phyloP scores from a whole-genome alignment of 2,888 invertebrate species.

The Acrobasis consociella region DNA sequence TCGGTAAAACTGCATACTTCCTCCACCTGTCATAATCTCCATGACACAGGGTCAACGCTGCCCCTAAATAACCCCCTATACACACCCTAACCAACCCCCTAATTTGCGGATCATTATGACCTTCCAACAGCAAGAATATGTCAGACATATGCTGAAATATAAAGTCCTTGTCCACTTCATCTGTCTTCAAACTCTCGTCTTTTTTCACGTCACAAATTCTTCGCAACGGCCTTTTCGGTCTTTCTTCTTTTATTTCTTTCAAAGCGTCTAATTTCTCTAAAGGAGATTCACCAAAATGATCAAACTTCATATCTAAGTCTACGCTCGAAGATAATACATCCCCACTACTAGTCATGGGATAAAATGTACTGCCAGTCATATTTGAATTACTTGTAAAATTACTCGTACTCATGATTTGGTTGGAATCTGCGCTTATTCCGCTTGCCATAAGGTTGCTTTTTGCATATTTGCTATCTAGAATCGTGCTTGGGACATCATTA shows the following conservation, averaged over 20 bases:
- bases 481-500: slow-evolving; percentile 66
- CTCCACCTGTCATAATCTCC: slow-evolving; percentile 82
- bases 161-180: slow-evolving; percentile 46
- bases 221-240: slow-evolving; percentile 44
- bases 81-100: slow-evolving; percentile 87
- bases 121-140: slow-evolving; percentile 84
- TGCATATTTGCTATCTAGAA: slow-evolving; percentile 63
- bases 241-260: slow-evolving; percentile 51
- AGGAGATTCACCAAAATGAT: slow-evolving; percentile 83
- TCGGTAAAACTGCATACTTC: slow-evolving; percentile 56
- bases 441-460: slow-evolving; percentile 62
- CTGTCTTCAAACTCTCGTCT: slow-evolving; percentile 34
- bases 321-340: slow-evolving; percentile 67
- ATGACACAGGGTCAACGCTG: slow-evolving; percentile 81
- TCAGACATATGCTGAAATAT: slow-evolving; percentile 86
- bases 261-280: slow-evolving; percentile 61
- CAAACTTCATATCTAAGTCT: slow-evolving; percentile 84
- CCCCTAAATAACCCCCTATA: slow-evolving; percentile 85
- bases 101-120: slow-evolving; percentile 91
- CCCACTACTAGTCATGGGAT: slow-evolving; percentile 72
- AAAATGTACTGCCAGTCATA: slow-evolving; percentile 72
- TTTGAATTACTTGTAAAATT: slow-evolving; percentile 74
- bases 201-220: slow-evolving; percentile 52
- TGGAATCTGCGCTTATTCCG: slow-evolving; percentile 59
- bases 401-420: slow-evolving; percentile 70